Evolutionary conservation across 2,888 invertebrate genomes (phyloP).

Genomic region (Eumerus sabulonum): DNA sequence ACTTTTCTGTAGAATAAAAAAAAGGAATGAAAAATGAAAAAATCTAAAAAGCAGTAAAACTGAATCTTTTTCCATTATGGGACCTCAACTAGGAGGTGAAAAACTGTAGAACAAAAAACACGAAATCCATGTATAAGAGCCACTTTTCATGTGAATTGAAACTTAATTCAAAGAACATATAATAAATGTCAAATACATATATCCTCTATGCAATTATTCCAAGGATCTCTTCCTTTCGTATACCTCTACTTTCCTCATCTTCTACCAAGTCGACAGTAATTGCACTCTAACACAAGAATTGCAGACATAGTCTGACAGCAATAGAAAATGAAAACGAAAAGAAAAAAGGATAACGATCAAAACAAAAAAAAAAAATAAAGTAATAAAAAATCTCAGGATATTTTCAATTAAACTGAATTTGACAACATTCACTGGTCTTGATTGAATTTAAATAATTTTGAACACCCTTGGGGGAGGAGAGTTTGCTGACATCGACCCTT

Average conservation of each 20-base stretch:
- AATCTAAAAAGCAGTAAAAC: not conserved
- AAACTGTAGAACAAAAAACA: not conserved
- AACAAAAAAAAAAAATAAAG: constrained; percentile 10
- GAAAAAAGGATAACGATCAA: not conserved
- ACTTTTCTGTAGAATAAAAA: not conserved
- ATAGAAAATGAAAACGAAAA: not conserved
- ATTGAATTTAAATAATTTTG: constrained; percentile 61
- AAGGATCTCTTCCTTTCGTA: constrained; percentile 11
- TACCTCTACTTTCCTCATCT: constrained; percentile 1
- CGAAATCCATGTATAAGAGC: constrained; percentile 19
- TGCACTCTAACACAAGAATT: constrained; percentile 38
- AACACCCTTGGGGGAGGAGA: not conserved
- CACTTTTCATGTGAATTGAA: constrained; percentile 61
- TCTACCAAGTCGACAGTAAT: constrained; percentile 58
- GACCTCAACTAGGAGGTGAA: not conserved
- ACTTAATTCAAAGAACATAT: constrained; percentile 46
- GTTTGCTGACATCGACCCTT: constrained; percentile 40
- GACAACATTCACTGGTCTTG: constrained; percentile 57
- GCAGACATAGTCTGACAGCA: constrained; percentile 18
- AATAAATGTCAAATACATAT: constrained; percentile 62
- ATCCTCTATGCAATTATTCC: constrained; percentile 58
- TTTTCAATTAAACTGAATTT: constrained; percentile 59
- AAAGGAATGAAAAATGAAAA: too few relatives aligned
- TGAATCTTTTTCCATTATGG: constrained; percentile 17
- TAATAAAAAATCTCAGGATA: constrained; percentile 37